Conservation (phyloP, 2,888 invertebrate genomes). For the Hipparchia sbordonii region DNA sequence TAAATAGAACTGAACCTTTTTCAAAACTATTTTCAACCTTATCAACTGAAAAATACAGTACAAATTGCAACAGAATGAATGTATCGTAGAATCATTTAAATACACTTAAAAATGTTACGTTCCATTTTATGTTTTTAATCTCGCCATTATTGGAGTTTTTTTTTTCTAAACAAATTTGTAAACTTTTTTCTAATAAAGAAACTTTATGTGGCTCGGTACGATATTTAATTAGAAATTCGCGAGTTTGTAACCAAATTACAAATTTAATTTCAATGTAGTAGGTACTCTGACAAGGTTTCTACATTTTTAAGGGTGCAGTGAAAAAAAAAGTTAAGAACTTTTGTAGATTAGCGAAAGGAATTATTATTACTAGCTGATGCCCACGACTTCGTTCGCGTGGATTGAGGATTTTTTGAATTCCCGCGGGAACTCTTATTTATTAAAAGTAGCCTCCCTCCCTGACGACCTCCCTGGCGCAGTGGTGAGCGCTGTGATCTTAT, state of each 20-base stretch:
- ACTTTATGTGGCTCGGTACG: constrained; percentile 9
- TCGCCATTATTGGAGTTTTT: constrained; percentile 23
- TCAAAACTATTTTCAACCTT: constrained; percentile 8
- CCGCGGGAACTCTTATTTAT: no score
- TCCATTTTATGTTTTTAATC: constrained; percentile 28
- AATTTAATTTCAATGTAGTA: constrained; percentile 8
- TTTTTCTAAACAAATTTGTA: constrained; percentile 16
- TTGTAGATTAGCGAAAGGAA: background rate
- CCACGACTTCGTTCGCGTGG: no score
- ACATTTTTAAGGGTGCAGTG: background rate
- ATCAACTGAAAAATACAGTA: background rate
- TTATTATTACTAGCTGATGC: background rate
- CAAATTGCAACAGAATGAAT: background rate
- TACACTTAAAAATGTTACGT: constrained; percentile 24
- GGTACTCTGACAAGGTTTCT: background rate
- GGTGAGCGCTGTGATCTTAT: no score
- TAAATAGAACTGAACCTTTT: constrained; percentile 38
- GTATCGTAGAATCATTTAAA: constrained; percentile 13
- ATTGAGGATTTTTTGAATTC: no score
- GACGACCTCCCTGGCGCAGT: no score
- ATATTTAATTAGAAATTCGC: constrained; percentile 15
- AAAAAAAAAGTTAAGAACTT: background rate
- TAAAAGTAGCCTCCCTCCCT: no score
- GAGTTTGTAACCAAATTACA: constrained; percentile 3
- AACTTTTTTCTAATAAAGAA: constrained; percentile 12